These are phyloP conservation scores for Trachymyrmex septentrionalis DNA, from an alignment of 1,140 invertebrate genomes.

Conservation along the genomic window DNA sequence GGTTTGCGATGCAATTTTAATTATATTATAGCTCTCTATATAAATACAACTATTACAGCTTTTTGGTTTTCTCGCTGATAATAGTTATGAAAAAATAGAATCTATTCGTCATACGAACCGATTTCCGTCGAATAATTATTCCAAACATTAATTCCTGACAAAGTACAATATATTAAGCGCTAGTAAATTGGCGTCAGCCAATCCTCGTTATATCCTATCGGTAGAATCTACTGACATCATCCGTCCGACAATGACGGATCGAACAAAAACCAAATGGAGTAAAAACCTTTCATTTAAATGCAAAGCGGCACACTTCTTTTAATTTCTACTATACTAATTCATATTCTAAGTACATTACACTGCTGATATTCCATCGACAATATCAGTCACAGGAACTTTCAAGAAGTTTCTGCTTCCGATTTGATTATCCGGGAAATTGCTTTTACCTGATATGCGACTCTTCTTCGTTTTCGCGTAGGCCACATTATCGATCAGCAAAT, in stretches of 20 bases:
- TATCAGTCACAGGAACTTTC: background rate
- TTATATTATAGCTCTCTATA: background rate
- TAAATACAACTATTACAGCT: too few species aligned
- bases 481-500: constrained; percentile 13
- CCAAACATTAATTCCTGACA: background rate
- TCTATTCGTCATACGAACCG: background rate
- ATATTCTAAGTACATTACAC: background rate
- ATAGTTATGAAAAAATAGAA: background rate
- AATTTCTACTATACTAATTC: too few species aligned
- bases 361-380: background rate
- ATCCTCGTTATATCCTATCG: background rate
- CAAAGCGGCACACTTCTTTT: background rate
- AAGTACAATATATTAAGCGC: background rate
- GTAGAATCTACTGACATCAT: background rate
- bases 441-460: constrained; percentile 5
- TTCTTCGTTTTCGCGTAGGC: background rate
- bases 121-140: background rate
- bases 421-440: background rate
- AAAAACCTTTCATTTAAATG: background rate
- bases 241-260: background rate
- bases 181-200: background rate
- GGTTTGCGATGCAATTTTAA: background rate
- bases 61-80: background rate
- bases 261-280: too few species aligned
- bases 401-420: background rate